Percentiles rank a stretch among this genome's conserved stretches.
Evolutionary conservation across 2,113 vertebrate species (phyloP).

Genomic region (Cyphomyrus plagiostoma): DNA sequence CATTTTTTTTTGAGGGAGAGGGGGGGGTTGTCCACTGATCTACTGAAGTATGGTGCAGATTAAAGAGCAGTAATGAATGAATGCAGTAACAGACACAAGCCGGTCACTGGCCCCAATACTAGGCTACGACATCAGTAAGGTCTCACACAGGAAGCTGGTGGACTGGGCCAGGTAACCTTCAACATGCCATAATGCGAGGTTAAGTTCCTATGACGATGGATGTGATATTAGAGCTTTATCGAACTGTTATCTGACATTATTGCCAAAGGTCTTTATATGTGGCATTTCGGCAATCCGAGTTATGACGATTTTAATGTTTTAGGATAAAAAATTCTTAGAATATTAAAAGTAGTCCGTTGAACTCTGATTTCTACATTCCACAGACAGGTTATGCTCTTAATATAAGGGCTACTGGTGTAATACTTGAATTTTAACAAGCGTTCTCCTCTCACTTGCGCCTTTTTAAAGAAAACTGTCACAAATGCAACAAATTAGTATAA

Average conservation of each 20-base stretch:
- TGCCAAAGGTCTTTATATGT: neutral
- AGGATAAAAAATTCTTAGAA: neutral
- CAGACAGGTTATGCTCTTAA: neutral
- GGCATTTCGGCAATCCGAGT: neutral
- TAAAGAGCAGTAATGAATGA: neutral
- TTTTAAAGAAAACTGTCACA: neutral
- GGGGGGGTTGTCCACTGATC: neutral
- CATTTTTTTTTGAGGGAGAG: neutral
- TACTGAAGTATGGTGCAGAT: neutral
- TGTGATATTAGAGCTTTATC: neutral
- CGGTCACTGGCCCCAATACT: neutral
- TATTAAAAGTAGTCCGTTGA: neutral
- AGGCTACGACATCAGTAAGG: neutral
- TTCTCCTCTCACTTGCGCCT: neutral
- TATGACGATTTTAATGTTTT: neutral
- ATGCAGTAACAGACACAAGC: neutral
- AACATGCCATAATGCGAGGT: neutral
- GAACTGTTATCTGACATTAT: neutral
- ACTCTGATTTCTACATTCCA: neutral
- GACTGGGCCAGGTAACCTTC: neutral
- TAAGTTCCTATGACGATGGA: neutral
- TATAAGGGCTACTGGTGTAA: neutral
- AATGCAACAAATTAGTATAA: neutral
- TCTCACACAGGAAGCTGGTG: neutral
- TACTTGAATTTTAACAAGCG: neutral